Evolutionary conservation across 2,113 vertebrate species (phyloP).

Genomic region (Spizaetus ornatus): DNA sequence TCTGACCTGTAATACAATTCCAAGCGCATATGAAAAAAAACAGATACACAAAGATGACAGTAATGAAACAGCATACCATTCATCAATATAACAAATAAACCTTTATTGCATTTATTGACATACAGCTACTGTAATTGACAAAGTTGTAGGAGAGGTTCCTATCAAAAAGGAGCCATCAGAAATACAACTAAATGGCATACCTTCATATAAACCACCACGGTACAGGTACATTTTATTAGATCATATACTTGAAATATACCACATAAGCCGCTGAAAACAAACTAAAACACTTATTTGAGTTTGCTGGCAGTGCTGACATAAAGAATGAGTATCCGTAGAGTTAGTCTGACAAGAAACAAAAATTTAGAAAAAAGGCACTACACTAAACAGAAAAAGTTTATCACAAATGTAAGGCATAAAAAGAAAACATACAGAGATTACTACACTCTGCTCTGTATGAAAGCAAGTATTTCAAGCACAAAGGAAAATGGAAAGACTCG

Average conservation of each 20-base stretch:
- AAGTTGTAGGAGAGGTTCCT: background rate
- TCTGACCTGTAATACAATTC: slow-evolving; percentile 26
- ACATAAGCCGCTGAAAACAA: background rate
- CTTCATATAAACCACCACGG: background rate
- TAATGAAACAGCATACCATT: slow-evolving; percentile 32
- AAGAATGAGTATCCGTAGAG: background rate
- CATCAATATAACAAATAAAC: slow-evolving; percentile 32
- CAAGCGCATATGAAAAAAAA: slow-evolving; percentile 12
- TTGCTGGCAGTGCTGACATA: background rate
- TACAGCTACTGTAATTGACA: slow-evolving; percentile 1
- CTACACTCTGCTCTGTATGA: background rate
- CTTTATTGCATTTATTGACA: slow-evolving; percentile 21
- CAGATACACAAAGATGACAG: slow-evolving; percentile 27
- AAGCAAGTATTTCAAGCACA: background rate
- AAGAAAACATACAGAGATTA: background rate
- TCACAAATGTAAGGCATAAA: background rate
- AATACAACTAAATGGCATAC: background rate
- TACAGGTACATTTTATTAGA: background rate
- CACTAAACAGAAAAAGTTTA: background rate
- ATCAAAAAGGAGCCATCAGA: background rate
- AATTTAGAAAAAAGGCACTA: background rate
- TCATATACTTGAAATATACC: background rate
- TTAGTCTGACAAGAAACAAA: background rate
- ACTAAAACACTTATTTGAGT: background rate
- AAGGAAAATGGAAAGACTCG: background rate